Conservation (phyloP, 2,888 invertebrate species). For the Brenthis daphne region DNA sequence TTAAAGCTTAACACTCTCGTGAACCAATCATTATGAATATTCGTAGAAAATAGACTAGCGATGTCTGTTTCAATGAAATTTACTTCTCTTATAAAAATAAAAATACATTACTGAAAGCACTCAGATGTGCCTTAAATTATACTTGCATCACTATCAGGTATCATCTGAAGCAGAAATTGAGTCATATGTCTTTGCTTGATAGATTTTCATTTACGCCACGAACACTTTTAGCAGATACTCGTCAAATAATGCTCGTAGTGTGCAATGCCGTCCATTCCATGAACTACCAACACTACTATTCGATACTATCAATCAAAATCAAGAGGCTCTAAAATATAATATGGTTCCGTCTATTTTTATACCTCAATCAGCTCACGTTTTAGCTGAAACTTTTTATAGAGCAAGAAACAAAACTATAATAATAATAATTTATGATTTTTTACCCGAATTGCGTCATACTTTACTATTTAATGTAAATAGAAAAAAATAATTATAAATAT, state of each 20-base stretch:
- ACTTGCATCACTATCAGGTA: background rate
- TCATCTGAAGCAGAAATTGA: conserved; percentile 2
- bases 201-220: conserved; percentile 9
- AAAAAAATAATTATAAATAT: too few species aligned
- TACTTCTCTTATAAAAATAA: too few species aligned
- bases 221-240: conserved; percentile 2
- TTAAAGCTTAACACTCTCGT: background rate
- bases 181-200: conserved; percentile 2
- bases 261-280: conserved; percentile 3
- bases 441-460: too few species aligned
- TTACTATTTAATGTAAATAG: too few species aligned
- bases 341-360: background rate
- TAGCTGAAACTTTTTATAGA: too few species aligned
- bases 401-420: too few species aligned
- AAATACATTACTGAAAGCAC: too few species aligned
- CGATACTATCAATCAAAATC: conserved; percentile 7
- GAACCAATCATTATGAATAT: background rate
- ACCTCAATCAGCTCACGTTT: too few species aligned
- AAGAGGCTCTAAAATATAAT: conserved; percentile 6
- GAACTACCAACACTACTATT: background rate
- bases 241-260: conserved; percentile 5
- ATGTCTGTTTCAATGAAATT: too few species aligned
- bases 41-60: too few species aligned
- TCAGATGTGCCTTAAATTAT: too few species aligned
- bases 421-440: too few species aligned